Base-by-base conservation (phyloP, 37 sponge, comb jelly and placozoan species). In the Diacarnus erythraeanus region DNA sequence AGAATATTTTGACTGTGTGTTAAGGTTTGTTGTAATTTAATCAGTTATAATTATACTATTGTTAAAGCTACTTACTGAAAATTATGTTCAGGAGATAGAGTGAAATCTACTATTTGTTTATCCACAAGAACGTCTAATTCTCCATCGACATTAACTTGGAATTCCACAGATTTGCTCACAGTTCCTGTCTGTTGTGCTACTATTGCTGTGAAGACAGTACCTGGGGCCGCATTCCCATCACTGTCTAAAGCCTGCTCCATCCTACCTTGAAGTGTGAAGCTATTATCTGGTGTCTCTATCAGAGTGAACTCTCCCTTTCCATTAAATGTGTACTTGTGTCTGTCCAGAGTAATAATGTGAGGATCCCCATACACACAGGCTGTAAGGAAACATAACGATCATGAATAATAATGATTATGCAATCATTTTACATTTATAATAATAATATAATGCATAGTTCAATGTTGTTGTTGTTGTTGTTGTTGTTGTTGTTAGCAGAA, bases 321-420 rank as follows among this genome's bases (percentile, higher is more conserved):
- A 84, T 89, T 89, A 72, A 89, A 89, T 20, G 90, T 89, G 81
- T 89, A 89, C 43, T 70, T 75, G 36, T 64, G 63, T 1, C 77
- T 77, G 82, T 90, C 91, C 77, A 90, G 71, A 42, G 91, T 90
- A 29, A 90, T 75, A 30, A 86, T 65, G 67, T 90, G 91, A 59
- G 91, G 91, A 74, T 90, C 91, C 39, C 91, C 91, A 74, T 72
- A 85, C 2, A 77, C 42, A 31, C 82, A 90, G 39, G 86, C 91
- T 90, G 43, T 51, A 81, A 12, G 6, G 12, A 6, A 47, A 47
- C 6, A 15, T 47, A 47, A 47, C n/a, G n/a, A n/a, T n/a, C n/a
- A n/a, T n/a, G n/a, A n/a, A n/a, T n/a, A n/a, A 12, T 12, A 47
- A 47, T 47, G 51, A 47, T 47, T 47, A 47, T 6, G 6, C 51